Evolutionary conservation across 2,888 invertebrate species (phyloP).

Genomic region (Lagria hirta): DNA sequence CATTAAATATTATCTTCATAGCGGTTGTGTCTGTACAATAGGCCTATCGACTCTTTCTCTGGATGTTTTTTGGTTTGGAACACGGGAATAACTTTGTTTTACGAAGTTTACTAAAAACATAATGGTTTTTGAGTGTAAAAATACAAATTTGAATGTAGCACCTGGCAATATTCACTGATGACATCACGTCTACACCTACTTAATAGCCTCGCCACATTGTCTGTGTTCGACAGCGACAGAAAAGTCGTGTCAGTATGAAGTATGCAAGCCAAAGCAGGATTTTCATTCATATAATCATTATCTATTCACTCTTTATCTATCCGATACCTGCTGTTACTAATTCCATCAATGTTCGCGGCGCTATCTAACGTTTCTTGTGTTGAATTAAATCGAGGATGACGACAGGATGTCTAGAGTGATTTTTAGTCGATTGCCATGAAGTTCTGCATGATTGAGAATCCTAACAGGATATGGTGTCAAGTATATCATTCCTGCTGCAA

Average conservation of each 20-base stretch:
- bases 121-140: not conserved
- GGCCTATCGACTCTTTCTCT: no score
- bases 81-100: no score
- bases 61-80: no score
- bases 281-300: conserved; percentile 12
- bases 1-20: no score
- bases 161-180: conserved; percentile 21
- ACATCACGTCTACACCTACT: conserved; percentile 28
- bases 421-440: conserved; percentile 12
- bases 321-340: conserved; percentile 5
- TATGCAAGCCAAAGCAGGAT: conserved; percentile 7
- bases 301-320: conserved; percentile 14
- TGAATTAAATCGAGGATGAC: conserved; percentile 15
- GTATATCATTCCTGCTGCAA: not conserved
- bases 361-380: conserved; percentile 19
- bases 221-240: conserved; percentile 19
- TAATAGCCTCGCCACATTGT: conserved; percentile 24
- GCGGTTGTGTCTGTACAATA: no score
- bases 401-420: conserved; percentile 23
- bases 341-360: conserved; percentile 18
- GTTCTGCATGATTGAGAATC: conserved; percentile 6
- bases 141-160: conserved; percentile 1
- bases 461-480: conserved; percentile 14
- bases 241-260: conserved; percentile 17
- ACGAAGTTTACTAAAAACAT: no score